Evolutionary conservation across 2,888 invertebrate species (phyloP), one percentile per base, ranked within the genome.

Genomic region (Sericinus montela): DNA sequence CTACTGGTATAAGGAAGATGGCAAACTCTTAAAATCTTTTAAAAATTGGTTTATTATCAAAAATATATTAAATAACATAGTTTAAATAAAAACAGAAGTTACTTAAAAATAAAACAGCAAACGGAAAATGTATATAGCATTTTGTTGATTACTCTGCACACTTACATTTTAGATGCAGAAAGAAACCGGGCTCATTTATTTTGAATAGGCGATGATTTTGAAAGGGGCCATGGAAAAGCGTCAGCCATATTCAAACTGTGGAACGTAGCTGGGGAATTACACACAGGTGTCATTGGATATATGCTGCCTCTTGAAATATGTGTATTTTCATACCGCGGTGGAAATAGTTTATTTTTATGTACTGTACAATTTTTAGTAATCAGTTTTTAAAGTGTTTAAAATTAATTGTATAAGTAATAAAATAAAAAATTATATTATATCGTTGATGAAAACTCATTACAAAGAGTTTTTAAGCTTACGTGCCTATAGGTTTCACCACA

Each of bases 111-210:
- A 19, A n/a, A n/a, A 3, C 19, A 19, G 19, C 19, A 19, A n/a
- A 19, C 13, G 9, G 10, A 36, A 10, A 19, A 14, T 11, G n/a
- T 14, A 30, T 9, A 19, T 9, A 13, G 19, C 29, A 16, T 29
- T 37, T n/a, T 25, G 25, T 38, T 45, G 45, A 45, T 34, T 45
- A 15, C 39, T 39, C 14, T 32, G 45, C 39, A 14, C 39, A 45
- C 39, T 45, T 25, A 32, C 32, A 39, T 45, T 32, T 34, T n/a
- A 39, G 29, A n/a, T 15, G 15, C 38, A 25, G 30, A 45, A 45
- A 45, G 39, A 32, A 39, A 32, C 39, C 32, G 15, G 45, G 38
- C 45, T 45, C 39, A 45, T 45, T 45, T 39, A 45, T 45, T 45
- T 45, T 45, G 45, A 45, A 45, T 39, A 32, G 45, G 29, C 9